Conservation (phyloP, 2,888 invertebrate species). For the Macrosoma leucophasiata region DNA sequence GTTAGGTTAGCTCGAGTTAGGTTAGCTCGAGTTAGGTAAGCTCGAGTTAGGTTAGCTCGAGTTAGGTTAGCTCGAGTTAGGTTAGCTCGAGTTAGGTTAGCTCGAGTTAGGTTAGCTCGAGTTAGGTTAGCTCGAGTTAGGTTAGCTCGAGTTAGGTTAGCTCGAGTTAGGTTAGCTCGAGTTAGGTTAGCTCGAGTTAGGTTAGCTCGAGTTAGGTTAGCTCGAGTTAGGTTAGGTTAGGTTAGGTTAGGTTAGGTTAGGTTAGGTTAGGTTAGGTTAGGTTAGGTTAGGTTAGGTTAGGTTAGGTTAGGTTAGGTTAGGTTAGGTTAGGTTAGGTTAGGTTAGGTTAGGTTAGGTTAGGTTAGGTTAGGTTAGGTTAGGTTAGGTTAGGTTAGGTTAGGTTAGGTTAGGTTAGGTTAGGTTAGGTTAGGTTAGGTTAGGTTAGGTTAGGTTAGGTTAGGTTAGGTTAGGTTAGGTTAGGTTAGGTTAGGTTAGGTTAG, state of each 20-base stretch:
- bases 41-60: slow-evolving; percentile 22
- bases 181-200: slow-evolving; percentile 18
- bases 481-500: slow-evolving; percentile 14
- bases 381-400: slow-evolving; percentile 12
- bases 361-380: slow-evolving; percentile 15
- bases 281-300: slow-evolving; percentile 19
- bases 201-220: slow-evolving; percentile 16
- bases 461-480: slow-evolving; percentile 11
- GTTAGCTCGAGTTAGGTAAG: slow-evolving; percentile 23
- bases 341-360: slow-evolving; percentile 15
- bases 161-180: slow-evolving; percentile 17
- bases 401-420: slow-evolving; percentile 15
- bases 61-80: slow-evolving; percentile 22
- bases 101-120: slow-evolving; percentile 19
- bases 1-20: slow-evolving; percentile 17
- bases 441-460: slow-evolving; percentile 18
- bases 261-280: slow-evolving; percentile 21
- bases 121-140: slow-evolving; percentile 21
- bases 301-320: slow-evolving; percentile 19
- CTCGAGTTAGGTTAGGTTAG: slow-evolving; percentile 14
- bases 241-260: slow-evolving; percentile 17
- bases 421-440: slow-evolving; percentile 15
- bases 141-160: slow-evolving; percentile 21
- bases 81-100: slow-evolving; percentile 21
- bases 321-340: slow-evolving; percentile 16